Percentiles rank a stretch among this genome's conserved stretches.
These are phyloP conservation scores for Emydoidea blandingii DNA, from an alignment of 2,797 vertebrate genomes.

Conservation along the genomic window DNA sequence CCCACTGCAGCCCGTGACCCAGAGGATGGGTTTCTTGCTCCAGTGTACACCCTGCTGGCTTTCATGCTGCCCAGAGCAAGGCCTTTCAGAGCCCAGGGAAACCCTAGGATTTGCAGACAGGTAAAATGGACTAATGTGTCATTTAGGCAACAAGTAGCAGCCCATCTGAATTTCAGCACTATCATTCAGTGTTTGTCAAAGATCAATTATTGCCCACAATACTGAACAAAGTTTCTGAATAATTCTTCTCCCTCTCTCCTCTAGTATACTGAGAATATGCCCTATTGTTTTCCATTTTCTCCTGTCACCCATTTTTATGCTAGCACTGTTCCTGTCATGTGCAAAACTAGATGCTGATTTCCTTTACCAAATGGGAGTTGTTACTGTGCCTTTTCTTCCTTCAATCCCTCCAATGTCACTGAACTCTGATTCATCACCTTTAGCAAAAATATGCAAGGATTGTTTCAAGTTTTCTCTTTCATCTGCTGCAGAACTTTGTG, in stretches of 20 bases:
- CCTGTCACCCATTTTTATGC: neutral
- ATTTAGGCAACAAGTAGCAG: neutral
- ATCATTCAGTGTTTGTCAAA: neutral
- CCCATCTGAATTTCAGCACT: neutral
- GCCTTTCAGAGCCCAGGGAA: neutral
- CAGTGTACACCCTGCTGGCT: neutral
- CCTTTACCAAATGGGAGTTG: neutral
- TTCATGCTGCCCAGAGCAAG: neutral
- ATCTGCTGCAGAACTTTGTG: slow-evolving; percentile 3
- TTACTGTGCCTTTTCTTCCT: neutral
- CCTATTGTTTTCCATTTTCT: neutral
- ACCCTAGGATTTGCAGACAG: neutral
- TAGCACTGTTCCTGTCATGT: neutral
- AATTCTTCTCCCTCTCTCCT: neutral
- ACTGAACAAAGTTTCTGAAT: neutral
- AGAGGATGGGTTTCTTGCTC: neutral
- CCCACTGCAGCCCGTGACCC: neutral
- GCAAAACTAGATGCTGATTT: neutral
- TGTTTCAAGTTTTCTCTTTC: neutral
- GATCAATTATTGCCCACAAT: neutral
- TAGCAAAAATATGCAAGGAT: neutral
- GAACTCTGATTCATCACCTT: neutral
- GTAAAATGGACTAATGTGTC: neutral
- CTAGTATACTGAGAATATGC: neutral
- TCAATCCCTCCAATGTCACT: neutral